Evolutionary conservation across 2,888 invertebrate genomes (phyloP).

Genomic region (Xanthorhoe spadicearia): DNA sequence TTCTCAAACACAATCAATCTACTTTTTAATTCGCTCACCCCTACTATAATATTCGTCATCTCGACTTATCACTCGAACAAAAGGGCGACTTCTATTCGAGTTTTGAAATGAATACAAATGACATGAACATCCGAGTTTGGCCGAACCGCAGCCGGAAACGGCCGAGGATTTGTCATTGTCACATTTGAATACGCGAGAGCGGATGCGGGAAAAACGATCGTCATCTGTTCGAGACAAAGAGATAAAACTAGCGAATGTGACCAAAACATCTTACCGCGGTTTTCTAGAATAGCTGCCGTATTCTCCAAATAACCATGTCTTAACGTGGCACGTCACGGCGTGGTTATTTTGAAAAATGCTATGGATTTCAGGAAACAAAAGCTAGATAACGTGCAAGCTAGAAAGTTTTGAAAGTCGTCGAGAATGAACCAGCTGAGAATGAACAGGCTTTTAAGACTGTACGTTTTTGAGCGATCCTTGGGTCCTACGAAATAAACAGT

Average conservation of each 20-base stretch:
- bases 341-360: no score
- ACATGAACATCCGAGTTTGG: constrained; percentile 71
- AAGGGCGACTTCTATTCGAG: constrained; percentile 55
- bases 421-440: no score
- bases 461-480: no score
- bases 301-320: no score
- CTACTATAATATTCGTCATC: constrained; percentile 59
- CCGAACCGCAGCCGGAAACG: constrained; percentile 77
- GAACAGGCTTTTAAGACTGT: no score
- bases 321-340: no score
- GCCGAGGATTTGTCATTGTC: constrained; percentile 81
- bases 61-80: constrained; percentile 65
- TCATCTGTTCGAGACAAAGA: constrained; percentile 70
- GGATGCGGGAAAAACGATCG: constrained; percentile 79
- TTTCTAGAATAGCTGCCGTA: no score
- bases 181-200: constrained; percentile 79
- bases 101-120: constrained; percentile 78
- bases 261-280: no score
- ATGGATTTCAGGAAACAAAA: no score
- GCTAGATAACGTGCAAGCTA: no score
- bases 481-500: no score
- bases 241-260: constrained; percentile 23
- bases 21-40: constrained; percentile 61
- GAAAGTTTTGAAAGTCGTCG: no score
- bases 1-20: constrained; percentile 39